Percentiles rank a stretch among this genome's conserved stretches.
These are phyloP conservation scores for Calliopum simillimum DNA, from an alignment of 2,888 invertebrate species.

Conservation along the genomic window DNA sequence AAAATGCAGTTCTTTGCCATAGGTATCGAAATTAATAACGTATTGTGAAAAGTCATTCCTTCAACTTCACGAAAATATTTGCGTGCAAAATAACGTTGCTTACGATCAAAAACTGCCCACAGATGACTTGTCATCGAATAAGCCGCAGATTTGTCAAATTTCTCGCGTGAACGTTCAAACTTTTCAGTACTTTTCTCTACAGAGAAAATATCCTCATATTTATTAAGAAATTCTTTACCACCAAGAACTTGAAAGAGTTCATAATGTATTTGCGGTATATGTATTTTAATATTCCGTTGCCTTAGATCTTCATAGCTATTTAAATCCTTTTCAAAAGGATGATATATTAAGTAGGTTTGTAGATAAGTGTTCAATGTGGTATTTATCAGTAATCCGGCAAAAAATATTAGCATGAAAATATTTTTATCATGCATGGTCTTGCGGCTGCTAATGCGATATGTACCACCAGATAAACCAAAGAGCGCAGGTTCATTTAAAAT, in stretches of 20 bases:
- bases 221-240: not conserved
- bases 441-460: no score
- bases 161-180: conserved; percentile 7
- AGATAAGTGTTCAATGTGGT: conserved; percentile 15
- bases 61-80: conserved; percentile 13
- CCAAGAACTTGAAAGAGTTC: not conserved
- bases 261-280: no score
- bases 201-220: not conserved
- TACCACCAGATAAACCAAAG: no score
- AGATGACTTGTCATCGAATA: conserved; percentile 2
- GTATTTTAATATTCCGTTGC: no score
- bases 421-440: not conserved
- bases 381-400: conserved; percentile 7
- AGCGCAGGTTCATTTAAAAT: no score
- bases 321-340: no score
- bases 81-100: conserved; percentile 22
- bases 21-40: conserved; percentile 3
- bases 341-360: not conserved
- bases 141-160: conserved; percentile 13
- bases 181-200: not conserved
- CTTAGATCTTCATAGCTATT: no score
- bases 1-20: conserved; percentile 23
- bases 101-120: conserved; percentile 19
- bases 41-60: not conserved
- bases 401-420: conserved; percentile 11